phyloP scores from a whole-genome alignment of 2,113 vertebrate species.

The Echinops telfairi region DNA sequence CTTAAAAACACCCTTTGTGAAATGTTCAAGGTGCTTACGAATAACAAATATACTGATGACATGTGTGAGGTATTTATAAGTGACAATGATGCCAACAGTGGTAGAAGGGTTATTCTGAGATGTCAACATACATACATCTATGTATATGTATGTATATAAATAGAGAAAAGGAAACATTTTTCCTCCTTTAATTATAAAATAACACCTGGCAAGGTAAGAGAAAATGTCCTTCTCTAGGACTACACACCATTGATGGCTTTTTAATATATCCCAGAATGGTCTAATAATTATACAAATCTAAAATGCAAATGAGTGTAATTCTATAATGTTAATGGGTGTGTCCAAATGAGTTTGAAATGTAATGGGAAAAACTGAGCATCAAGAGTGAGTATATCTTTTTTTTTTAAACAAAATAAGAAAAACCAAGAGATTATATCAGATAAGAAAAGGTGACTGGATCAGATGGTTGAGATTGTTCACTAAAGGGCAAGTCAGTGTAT shows the following conservation, averaged over 20 bases:
- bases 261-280: neutral
- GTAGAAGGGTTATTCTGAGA: neutral
- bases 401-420: no score
- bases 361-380: neutral
- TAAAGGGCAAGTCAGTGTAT: neutral
- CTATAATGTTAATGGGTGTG: neutral
- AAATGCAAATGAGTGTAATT: conserved; percentile 8
- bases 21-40: neutral
- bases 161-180: conserved; percentile 4
- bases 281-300: conserved; percentile 34
- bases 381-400: neutral
- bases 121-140: neutral
- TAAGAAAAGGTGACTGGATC: neutral
- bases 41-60: conserved; percentile 1
- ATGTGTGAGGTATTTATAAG: neutral
- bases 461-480: conserved; percentile 3
- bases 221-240: neutral
- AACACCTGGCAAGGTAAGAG: neutral
- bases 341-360: neutral
- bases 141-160: neutral
- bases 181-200: conserved; percentile 1
- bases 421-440: neutral
- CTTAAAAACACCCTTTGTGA: neutral
- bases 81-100: conserved; percentile 1
- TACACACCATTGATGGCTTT: conserved; percentile 25